Conservation (phyloP, 2,888 invertebrate species). For the Copidosoma aretas region DNA sequence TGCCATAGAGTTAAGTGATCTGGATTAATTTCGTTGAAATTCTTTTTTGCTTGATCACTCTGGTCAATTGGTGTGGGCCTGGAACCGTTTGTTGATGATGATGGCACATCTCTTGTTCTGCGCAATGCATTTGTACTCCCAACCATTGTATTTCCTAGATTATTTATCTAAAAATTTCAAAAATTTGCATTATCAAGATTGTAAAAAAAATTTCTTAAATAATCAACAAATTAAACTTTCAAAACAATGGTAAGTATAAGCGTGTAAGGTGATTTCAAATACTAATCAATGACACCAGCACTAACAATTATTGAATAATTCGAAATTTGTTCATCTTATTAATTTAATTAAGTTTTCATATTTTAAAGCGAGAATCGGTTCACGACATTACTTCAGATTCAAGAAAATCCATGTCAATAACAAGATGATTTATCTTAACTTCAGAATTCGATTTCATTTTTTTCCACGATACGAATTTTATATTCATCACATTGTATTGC, state of each 20-base stretch:
- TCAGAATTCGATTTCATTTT: conserved; percentile 22
- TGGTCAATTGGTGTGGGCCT: conserved; percentile 40
- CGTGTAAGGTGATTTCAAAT: conserved; percentile 7
- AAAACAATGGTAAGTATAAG: conserved; percentile 17
- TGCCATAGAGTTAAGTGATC: conserved; percentile 59
- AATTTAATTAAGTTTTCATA: background rate
- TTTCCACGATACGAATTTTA: conserved; percentile 16
- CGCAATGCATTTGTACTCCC: conserved; percentile 53
- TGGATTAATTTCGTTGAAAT: conserved; percentile 50
- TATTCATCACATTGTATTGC: conserved; percentile 24
- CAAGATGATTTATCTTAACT: conserved; percentile 43
- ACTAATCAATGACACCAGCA: background rate
- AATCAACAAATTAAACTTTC: conserved; percentile 21
- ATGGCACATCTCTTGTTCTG: conserved; percentile 52
- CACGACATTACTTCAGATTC: conserved; percentile 49
- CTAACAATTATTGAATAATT: conserved; percentile 1
- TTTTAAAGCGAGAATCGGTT: conserved; percentile 15
- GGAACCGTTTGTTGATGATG: conserved; percentile 45
- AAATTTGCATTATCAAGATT: conserved; percentile 12
- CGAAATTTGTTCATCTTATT: background rate
- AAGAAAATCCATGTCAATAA: conserved; percentile 50
- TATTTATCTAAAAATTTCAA: conserved; percentile 50
- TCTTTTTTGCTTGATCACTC: conserved; percentile 20
- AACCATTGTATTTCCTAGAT: conserved; percentile 53
- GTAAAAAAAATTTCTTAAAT: background rate